Conservation (phyloP, 2,888 invertebrate genomes). For the Iselma pallidipennis region DNA sequence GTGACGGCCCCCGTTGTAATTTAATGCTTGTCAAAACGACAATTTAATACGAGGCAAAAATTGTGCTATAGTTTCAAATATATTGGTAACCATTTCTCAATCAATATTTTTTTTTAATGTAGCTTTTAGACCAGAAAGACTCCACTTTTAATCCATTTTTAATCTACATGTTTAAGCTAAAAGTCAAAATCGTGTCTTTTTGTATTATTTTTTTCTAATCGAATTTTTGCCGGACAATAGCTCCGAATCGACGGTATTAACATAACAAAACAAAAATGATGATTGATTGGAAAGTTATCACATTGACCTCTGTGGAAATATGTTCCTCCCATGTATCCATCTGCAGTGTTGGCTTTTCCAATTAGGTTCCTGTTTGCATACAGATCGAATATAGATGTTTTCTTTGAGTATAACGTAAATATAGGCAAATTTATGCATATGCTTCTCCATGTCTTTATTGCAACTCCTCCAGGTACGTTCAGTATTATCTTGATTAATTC, state of each 20-base stretch:
- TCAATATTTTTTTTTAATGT: not conserved
- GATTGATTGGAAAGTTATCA: not conserved
- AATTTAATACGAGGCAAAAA: not conserved
- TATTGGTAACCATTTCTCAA: not conserved
- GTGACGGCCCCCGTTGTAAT: slow-evolving; percentile 14
- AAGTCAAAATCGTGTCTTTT: not conserved
- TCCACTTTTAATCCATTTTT: no score
- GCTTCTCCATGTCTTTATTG: not conserved
- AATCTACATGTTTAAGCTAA: no score
- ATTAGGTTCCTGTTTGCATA: not conserved
- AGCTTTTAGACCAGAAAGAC: no score
- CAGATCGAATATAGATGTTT: not conserved
- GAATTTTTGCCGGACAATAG: not conserved
- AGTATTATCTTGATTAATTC: not conserved
- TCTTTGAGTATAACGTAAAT: not conserved
- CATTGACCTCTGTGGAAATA: not conserved
- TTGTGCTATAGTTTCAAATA: no score
- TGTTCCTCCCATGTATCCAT: not conserved
- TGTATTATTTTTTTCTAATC: not conserved
- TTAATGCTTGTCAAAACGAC: slow-evolving; percentile 20
- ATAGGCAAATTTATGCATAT: not conserved
- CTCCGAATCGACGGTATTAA: not conserved
- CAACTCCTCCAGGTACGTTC: not conserved
- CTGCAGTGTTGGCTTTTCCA: not conserved
- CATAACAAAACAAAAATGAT: not conserved